Evolutionary conservation across 2,113 vertebrate genomes (phyloP).

Genomic region (Plecturocebus donacophilus): DNA sequence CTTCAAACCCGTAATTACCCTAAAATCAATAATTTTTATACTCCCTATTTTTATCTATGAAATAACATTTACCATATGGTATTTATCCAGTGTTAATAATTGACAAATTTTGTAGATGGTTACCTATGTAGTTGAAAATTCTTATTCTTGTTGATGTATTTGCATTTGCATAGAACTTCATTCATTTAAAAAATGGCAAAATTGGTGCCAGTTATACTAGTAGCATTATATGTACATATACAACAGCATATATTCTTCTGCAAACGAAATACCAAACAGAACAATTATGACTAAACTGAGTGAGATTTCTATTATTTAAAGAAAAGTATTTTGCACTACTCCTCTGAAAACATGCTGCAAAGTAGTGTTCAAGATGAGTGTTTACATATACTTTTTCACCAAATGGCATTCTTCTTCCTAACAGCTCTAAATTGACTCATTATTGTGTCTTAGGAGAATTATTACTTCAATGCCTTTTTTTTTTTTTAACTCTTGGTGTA

Average conservation of each 20-base stretch:
- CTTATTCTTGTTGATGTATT: neutral
- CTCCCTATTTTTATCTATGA: neutral
- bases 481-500: slow-evolving; percentile 47
- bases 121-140: neutral
- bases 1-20: slow-evolving; percentile 2
- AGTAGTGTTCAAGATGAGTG: neutral
- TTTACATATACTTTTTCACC: slow-evolving; percentile 63
- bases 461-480: slow-evolving; percentile 59
- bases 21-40: neutral
- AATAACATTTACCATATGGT: neutral
- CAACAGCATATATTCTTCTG: neutral
- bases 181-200: neutral
- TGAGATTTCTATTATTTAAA: neutral
- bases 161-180: neutral
- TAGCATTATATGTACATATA: neutral
- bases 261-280: neutral
- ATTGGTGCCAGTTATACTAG: neutral
- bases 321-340: neutral
- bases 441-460: slow-evolving; percentile 59
- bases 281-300: neutral
- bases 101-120: neutral
- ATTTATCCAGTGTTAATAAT: neutral
- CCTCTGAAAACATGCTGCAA: neutral
- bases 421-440: slow-evolving; percentile 69
- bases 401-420: slow-evolving; percentile 56